Evolutionary conservation across 2,888 invertebrate genomes (phyloP), one percentile per base, ranked within the genome.

Genomic region (Tubulanus polymorphus): DNA sequence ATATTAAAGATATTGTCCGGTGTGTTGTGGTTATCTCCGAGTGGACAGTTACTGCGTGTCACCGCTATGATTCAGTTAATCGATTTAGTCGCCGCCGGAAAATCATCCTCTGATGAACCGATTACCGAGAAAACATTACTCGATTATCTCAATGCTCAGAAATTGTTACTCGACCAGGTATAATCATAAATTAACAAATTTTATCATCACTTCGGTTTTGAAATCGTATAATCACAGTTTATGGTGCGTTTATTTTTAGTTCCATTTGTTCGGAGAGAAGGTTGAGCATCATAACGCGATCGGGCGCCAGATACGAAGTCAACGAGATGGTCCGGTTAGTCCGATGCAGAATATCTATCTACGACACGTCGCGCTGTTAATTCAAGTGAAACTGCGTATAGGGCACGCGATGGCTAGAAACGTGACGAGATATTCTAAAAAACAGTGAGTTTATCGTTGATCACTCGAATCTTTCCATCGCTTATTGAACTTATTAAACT

Each of bases 271-370:
- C 5, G 78, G 78, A 37, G 74, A 78, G 59, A 61, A 57, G 37
- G 69, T 75, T 23, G 72, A 73, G 57, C 23, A 41, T 15, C 72
- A 73, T 56, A 68, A 71, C 55, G 61, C 64, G 32, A 67, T 71
- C 18, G 62, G 59, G 49, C 68, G 64, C 8, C 59, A 63, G 35
- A 62, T 61, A n/a, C 25, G 35, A 15, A 55, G 51, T 1, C 64
- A 70, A 51, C 64, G 68, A 60, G 68, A 71, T 3, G 61, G 67
- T 3, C 73, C 72, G 12, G 61, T 61, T 28, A 64, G 65, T 51
- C 78, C 78, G 6, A 55, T 78, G 56, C 56, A 61, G 25, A 76
- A 75, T 57, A 63, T 75, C 37, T 78, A 73, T 62, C 63, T 72
- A 20, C 71, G 73, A 3, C 72, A 74, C 30, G 61, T 73, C 18